Evolutionary conservation across 2,797 vertebrate species (phyloP).

Genomic region (Yasuhikotakia modesta): DNA sequence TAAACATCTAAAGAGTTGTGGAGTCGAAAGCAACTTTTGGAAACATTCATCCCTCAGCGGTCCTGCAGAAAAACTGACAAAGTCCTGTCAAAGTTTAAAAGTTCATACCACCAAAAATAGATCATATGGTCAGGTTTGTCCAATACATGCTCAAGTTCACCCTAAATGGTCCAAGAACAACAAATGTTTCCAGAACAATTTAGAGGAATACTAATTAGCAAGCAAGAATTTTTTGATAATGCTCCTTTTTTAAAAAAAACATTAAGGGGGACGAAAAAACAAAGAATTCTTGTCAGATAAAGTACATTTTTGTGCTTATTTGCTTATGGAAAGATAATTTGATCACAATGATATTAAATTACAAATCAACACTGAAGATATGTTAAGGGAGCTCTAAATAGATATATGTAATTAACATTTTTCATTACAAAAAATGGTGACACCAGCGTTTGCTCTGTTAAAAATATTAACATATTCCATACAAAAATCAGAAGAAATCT

Average conservation of each 20-base stretch:
- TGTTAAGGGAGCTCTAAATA: no score
- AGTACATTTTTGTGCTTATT: not conserved
- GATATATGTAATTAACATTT: no score
- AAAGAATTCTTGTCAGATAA: not conserved
- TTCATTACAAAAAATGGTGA: no score
- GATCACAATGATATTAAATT: no score
- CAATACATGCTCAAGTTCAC: not conserved
- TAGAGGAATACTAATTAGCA: not conserved
- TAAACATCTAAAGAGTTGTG: not conserved
- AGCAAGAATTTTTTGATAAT: conserved; percentile 10
- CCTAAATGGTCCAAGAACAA: not conserved
- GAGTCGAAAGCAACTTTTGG: not conserved
- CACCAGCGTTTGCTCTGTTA: no score
- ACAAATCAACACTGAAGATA: not conserved
- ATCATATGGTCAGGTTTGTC: not conserved
- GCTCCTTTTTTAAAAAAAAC: not conserved
- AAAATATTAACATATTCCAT: not conserved
- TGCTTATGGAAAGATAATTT: not conserved
- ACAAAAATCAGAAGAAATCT: not conserved
- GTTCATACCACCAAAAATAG: not conserved
- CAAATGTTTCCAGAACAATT: not conserved
- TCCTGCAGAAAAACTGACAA: not conserved
- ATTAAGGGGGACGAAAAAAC: not conserved
- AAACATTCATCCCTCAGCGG: not conserved
- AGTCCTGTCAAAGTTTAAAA: not conserved